These are phyloP conservation scores for Crypturellus undulatus DNA, from an alignment of 2,113 vertebrate genomes.

Conservation along the genomic window DNA sequence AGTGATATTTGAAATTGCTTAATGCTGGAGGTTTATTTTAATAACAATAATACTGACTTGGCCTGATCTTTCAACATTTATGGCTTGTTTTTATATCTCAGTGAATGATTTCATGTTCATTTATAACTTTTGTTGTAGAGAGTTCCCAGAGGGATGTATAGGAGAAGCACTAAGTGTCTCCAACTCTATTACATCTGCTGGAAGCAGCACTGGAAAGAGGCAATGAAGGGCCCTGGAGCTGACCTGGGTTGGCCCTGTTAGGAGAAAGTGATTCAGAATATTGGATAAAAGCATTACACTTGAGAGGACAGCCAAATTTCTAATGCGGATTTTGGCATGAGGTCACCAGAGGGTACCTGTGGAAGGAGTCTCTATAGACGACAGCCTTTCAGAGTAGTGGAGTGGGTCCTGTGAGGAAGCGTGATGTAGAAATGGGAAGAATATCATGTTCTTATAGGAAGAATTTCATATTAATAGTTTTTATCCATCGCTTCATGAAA, in stretches of 20 bases:
- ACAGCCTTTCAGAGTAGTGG: neutral
- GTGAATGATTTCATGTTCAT: slow-evolving; percentile 54
- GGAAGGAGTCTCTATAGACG: neutral
- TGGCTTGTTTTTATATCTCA: slow-evolving; percentile 43
- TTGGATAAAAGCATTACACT: neutral
- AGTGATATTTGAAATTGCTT: slow-evolving; percentile 57
- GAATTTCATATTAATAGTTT: neutral
- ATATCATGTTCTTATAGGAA: neutral
- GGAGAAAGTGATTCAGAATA: neutral
- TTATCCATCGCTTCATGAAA: neutral
- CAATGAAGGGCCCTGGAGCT: neutral
- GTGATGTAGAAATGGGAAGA: neutral
- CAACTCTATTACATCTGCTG: slow-evolving; percentile 39
- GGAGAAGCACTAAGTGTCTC: slow-evolving; percentile 41
- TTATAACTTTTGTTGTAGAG: slow-evolving; percentile 55
- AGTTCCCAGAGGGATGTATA: slow-evolving; percentile 19
- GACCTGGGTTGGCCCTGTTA: slow-evolving; percentile 16
- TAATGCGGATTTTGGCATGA: neutral
- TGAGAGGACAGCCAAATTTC: neutral
- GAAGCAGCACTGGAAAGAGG: neutral
- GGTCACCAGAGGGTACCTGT: neutral
- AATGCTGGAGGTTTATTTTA: slow-evolving; percentile 58
- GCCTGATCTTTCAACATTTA: slow-evolving; percentile 47
- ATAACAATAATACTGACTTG: slow-evolving; percentile 57
- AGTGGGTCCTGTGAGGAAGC: neutral